Conservation (phyloP, 2,113 vertebrate species). For the Otolemur garnettii region DNA sequence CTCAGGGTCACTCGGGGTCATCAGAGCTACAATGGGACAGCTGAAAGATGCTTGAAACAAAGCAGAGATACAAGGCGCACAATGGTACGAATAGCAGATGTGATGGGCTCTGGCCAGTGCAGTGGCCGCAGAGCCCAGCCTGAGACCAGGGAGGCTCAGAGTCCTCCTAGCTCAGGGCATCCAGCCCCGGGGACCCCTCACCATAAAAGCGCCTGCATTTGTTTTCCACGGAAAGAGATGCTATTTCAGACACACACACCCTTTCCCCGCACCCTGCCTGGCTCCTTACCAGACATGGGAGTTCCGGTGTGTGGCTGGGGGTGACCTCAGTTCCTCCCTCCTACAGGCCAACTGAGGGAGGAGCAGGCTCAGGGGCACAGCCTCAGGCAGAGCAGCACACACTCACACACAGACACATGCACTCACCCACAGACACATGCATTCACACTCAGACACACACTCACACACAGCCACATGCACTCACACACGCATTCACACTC, state of each 20-base stretch:
- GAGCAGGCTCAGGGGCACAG: neutral
- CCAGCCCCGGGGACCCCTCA: neutral
- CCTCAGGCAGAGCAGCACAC: too few relatives aligned
- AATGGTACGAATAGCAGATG: slow-evolving; percentile 64
- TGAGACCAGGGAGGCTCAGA: neutral
- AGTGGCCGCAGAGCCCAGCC: neutral
- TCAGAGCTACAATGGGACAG: slow-evolving; percentile 44
- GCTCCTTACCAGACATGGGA: rapidly evolving
- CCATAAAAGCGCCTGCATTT: rapidly evolving
- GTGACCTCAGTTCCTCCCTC: neutral
- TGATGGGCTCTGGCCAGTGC: slow-evolving; percentile 1
- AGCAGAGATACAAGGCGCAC: neutral
- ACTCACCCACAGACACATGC: too few relatives aligned
- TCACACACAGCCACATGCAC: too few relatives aligned
- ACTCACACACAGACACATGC: too few relatives aligned
- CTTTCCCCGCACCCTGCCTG: too few relatives aligned
- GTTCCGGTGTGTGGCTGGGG: rapidly evolving
- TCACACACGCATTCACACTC: too few relatives aligned
- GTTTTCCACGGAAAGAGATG: neutral
- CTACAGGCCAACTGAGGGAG: neutral
- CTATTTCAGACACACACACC: neutral
- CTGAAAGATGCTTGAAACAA: slow-evolving; percentile 45
- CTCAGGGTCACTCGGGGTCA: slow-evolving; percentile 65
- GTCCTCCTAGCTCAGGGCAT: neutral
- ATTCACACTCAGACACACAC: too few relatives aligned